Percentiles rank a stretch among this genome's conserved stretches.
Evolutionary conservation across 2,797 vertebrate genomes (phyloP).

Genomic region (Selene dorsalis): DNA sequence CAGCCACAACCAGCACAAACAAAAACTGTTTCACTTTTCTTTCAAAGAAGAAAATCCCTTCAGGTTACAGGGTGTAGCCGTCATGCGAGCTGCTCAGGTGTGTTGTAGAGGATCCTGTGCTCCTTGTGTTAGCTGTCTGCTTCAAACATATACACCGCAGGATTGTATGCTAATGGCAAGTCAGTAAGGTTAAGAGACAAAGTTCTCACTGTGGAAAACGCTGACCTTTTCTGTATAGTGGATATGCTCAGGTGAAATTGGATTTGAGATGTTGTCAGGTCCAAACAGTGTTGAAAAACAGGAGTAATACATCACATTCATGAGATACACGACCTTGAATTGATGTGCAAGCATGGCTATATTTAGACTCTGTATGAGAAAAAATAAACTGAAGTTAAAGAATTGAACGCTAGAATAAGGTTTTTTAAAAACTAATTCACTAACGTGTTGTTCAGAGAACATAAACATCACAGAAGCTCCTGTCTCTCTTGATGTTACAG

Average conservation of each 20-base stretch:
- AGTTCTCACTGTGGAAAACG: conserved; percentile 3
- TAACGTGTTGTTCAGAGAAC: background rate
- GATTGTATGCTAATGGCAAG: conserved; percentile 1
- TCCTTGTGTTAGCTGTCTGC: conserved; percentile 14
- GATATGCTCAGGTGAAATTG: conserved; percentile 14
- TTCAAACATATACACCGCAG: conserved; percentile 13
- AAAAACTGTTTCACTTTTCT: background rate
- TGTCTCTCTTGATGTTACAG: background rate
- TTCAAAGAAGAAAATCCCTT: conserved; percentile 1
- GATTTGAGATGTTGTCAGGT: conserved; percentile 26
- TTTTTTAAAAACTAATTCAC: background rate
- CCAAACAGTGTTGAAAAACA: conserved; percentile 21
- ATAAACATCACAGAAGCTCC: background rate
- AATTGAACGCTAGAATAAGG: background rate
- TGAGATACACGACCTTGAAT: conserved; percentile 23
- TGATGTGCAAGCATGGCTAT: conserved; percentile 3
- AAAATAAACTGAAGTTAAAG: background rate
- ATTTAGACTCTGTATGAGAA: background rate
- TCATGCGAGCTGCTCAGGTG: background rate
- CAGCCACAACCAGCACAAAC: background rate
- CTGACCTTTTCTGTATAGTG: conserved; percentile 21
- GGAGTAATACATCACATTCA: conserved; percentile 28
- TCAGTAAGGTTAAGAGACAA: conserved; percentile 21
- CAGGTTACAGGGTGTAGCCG: background rate
- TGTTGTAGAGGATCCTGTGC: conserved; percentile 4